Percentiles rank a stretch among this genome's conserved stretches.
Evolutionary conservation across 2,888 invertebrate species (phyloP).

Genomic region (Apantesis nais): DNA sequence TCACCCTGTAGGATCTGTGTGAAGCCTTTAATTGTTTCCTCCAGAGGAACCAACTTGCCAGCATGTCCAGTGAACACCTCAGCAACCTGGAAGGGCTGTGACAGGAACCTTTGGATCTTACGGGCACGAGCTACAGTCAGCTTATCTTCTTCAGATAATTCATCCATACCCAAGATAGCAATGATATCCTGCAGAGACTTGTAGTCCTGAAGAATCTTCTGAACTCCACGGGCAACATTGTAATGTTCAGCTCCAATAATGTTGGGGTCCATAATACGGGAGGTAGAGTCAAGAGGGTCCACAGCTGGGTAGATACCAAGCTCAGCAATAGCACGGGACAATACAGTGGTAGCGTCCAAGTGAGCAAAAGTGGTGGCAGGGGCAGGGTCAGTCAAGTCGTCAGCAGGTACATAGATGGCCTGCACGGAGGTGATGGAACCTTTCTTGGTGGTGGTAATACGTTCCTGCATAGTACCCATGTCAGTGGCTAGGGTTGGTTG

Average conservation of each 20-base stretch:
- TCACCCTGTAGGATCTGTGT: conserved; percentile 92
- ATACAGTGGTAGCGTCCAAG: conserved; percentile 97
- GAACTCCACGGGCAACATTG: conserved; percentile 94
- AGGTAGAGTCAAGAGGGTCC: conserved; percentile 96
- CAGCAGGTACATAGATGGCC: conserved; percentile 97
- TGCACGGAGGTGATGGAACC: conserved; percentile 98
- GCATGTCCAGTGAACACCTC: conserved; percentile 96
- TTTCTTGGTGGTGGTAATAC: conserved; percentile 96
- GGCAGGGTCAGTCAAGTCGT: conserved; percentile 97
- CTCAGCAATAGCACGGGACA: conserved; percentile 96
- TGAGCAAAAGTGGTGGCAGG: conserved; percentile 98
- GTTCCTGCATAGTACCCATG: conserved; percentile 99
- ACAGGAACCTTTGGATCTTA: conserved; percentile 96
- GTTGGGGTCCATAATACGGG: conserved; percentile 97
- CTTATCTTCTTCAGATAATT: conserved; percentile 89
- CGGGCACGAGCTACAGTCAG: conserved; percentile 94
- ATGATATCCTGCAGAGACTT: conserved; percentile 93
- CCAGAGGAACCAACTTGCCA: conserved; percentile 94
- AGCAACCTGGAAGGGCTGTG: conserved; percentile 95
- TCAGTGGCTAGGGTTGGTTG: conserved; percentile 98
- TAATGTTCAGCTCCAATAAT: conserved; percentile 96
- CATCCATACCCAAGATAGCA: conserved; percentile 92
- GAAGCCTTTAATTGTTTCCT: conserved; percentile 95
- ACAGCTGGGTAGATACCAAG: conserved; percentile 97
- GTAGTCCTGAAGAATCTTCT: conserved; percentile 95